Conservation (phyloP, 2,888 invertebrate species). For the Agonopterix heracliana region DNA sequence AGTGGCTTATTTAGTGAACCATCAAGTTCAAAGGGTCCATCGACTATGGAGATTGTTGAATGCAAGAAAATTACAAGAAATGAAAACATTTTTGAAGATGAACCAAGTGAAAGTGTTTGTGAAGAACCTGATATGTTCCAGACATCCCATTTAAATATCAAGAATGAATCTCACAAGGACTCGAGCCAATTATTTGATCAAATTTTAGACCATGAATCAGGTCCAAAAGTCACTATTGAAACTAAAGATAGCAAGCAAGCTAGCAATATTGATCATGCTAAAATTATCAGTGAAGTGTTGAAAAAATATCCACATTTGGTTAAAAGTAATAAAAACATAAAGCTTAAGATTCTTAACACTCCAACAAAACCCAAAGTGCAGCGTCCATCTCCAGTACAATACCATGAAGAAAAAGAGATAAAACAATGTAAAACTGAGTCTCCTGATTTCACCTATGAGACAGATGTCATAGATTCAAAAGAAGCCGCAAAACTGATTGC, state of each 20-base stretch:
- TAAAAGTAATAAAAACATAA: conserved; percentile 90
- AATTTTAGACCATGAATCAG: conserved; percentile 45
- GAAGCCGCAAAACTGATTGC: conserved; percentile 78
- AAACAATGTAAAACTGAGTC: conserved; percentile 25
- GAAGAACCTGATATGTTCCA: conserved; percentile 43
- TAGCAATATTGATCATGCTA: conserved; percentile 82
- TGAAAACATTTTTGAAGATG: conserved; percentile 50
- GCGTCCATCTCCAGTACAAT: conserved; percentile 15
- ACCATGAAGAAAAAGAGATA: conserved; percentile 23
- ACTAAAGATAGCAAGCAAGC: conserved; percentile 76
- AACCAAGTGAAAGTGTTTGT: conserved; percentile 24
- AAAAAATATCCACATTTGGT: conserved; percentile 93
- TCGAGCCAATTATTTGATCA: conserved; percentile 63
- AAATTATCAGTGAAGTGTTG: conserved; percentile 90
- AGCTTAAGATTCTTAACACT: conserved; percentile 87
- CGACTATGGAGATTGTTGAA: conserved; percentile 66
- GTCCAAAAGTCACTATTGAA: conserved; percentile 75
- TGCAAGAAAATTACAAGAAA: conserved; percentile 44
- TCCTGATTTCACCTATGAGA: conserved; percentile 52
- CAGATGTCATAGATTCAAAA: conserved; percentile 77
- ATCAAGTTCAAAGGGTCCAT: conserved; percentile 57
- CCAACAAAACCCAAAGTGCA: conserved; percentile 35
- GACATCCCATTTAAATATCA: conserved; percentile 21
- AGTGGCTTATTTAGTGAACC: conserved; percentile 37
- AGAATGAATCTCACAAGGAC: conserved; percentile 33